These are phyloP conservation scores for Aeoliscus strigatus DNA, from an alignment of 2,797 vertebrate genomes.

Conservation along the genomic window DNA sequence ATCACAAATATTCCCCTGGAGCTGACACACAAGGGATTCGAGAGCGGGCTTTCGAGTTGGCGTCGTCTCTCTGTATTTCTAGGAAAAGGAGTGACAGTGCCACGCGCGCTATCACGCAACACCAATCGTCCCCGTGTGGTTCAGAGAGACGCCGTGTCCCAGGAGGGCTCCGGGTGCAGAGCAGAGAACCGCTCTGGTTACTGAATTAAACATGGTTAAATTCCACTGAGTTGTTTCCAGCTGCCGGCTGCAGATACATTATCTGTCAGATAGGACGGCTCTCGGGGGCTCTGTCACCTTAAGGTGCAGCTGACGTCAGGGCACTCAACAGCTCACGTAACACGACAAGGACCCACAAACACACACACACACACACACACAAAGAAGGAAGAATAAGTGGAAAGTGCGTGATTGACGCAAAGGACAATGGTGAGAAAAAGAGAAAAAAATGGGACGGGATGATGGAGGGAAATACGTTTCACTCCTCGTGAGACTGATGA, in stretches of 20 bases:
- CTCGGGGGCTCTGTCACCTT: conserved; percentile 60
- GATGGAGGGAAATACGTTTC: conserved; percentile 16
- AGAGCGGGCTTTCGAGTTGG: too few species aligned
- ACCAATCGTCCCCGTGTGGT: not conserved
- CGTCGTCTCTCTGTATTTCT: too few species aligned
- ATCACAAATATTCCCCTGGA: too few species aligned
- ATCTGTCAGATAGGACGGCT: conserved; percentile 51
- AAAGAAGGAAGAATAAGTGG: conserved; percentile 7
- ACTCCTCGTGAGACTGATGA: conserved; percentile 14
- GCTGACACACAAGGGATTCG: too few species aligned
- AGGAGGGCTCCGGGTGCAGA: conserved; percentile 14
- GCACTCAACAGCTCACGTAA: conserved; percentile 26
- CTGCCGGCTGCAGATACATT: conserved; percentile 24
- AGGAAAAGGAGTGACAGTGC: conserved; percentile 16
- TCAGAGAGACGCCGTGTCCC: conserved; percentile 31
- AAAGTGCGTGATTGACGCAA: conserved; percentile 24
- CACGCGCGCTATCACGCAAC: conserved; percentile 19
- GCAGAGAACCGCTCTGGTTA: conserved; percentile 15
- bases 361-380: too few species aligned
- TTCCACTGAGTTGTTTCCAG: conserved; percentile 42
- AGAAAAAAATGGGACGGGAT: conserved; percentile 4
- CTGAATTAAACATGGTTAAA: conserved; percentile 47
- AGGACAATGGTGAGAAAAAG: conserved; percentile 14
- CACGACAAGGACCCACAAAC: conserved; percentile 23
- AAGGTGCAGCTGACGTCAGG: conserved; percentile 63